Base-by-base conservation (phyloP, 2,797 vertebrate species). In the Sebastes matsubarae region DNA sequence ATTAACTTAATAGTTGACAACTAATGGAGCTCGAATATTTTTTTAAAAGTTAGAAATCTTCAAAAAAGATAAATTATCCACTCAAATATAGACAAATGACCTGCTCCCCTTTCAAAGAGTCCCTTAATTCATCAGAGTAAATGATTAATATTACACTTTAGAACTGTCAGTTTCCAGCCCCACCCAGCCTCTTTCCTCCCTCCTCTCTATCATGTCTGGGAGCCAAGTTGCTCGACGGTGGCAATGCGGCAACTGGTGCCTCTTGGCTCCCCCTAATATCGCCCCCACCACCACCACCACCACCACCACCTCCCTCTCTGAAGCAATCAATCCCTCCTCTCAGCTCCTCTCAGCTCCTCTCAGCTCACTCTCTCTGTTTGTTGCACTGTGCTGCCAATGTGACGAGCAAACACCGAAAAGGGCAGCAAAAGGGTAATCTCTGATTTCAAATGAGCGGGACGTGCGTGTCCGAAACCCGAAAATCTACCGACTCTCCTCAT, bases 191-290 rank as follows among this genome's bases (percentile, higher is more conserved):
- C 32, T 12, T n/a, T 8, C 24, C 70, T 7, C 32, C 29, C 38
- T 42, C 25, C 16, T 55, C 38, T 34, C 59, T 3, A 11, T 71
- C 46, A 64, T 12, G 25, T 80, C 78, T 58, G 22, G 36, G 36
- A 65, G 55, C 52, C 68, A 85, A 93, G 72, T 90, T 84, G 77
- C 36, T 81, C 55, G 25, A 74, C 20, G 6, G 83, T 80, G 74
- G 83, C 90, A 92, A 93, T 93, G 92, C 92, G 84, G 91, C 90
- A 93, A 92, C 92, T 90, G 84, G 89, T 93, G 87, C 85, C 75
- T 80, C 67, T 34, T 50, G 59, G 57, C 80, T 64, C 63, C 36
- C 71, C 32, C 27, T 25, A 27, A 75, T 25, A 68, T 38, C 36
- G 1, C 32, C 57, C 24, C 66, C 46, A 2, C 9, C 34, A 54